Base-by-base conservation (phyloP, 2,113 vertebrate genomes). In the Sinocyclocheilus anshuiensis region DNA sequence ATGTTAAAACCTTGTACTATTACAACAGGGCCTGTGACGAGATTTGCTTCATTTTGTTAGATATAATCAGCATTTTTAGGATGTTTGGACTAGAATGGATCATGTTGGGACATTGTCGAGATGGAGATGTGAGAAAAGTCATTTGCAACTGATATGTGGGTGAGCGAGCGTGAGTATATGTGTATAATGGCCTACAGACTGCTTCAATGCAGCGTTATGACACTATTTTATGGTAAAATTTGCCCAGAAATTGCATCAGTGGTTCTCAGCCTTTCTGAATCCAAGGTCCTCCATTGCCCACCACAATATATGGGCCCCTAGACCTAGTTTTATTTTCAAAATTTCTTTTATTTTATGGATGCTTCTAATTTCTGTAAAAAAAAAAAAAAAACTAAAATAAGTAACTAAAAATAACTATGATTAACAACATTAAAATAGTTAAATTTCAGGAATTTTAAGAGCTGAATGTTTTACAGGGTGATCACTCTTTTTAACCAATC, bases 81-180 rank as follows among this genome's bases (percentile, higher is more conserved):
- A 20, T n/a, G 26, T 63, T 39, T 55, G 59, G 18, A 72, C 18
- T 50, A 81, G 24, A 78, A 90, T 87, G 88, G 83, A 77, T 87
- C 72, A 42, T 81, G 77, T 75, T 83, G 67, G 33, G 50, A 83
- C 85, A 82, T 89, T 71, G 82, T 12, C 26, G 77, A 85, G 78
- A 90, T 84, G 85, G 81, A 89, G 88, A 91, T 82, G 87, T 74
- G 84, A 84, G 84, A 63, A 76, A 69, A 71, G 59, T 63, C 55
- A 69, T 89, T 92, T 81, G 91, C 90, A 87, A 77, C 90, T 48
- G 75, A 72, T 61, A 65, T 83, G 89, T 88, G 86, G 90, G 81
- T 82, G 86, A 86, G 72, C 57, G 89, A 77, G 80, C 74, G 74
- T 15, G 74, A 77, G 86, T 82, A 48, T 72, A 71, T 65, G 72